Base-by-base conservation (phyloP, 2,113 vertebrate species). In the Antennarius striatus region DNA sequence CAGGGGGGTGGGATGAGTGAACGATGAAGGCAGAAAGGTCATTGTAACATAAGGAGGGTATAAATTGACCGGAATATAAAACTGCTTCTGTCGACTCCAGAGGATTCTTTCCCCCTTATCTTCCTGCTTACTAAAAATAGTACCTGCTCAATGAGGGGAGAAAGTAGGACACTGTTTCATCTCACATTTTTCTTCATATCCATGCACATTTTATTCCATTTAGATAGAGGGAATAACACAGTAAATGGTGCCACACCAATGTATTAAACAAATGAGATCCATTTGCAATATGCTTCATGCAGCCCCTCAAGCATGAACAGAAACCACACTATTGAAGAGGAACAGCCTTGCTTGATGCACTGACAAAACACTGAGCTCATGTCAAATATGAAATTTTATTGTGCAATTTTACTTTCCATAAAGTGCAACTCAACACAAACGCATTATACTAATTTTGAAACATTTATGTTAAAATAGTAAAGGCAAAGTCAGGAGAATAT, bases 101-200 rank as follows among this genome's bases (percentile, higher is more conserved):
- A 68, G 80, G 66, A 73, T 83, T 76, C 63, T 70, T 71, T 36
- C 1, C 52, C 56, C 54, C 69, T 61, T 75, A 73, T 74, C 66
- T 64, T 54, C 72, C 42, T 63, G 45, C 56, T 58, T 78, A 74
- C 82, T 89, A 86, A 81, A 89, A 84, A 86, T 89, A 88, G 79
- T 17, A 52, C 8, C 29, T 28, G 64, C 75, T 75, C 68, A 65
- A 15, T 63, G 68, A 71, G 17, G 14, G 64, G 57, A 51, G 55
- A 81, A 77, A 73, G 66, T 72, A 72, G 79, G 75, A 81, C 77
- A 65, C 17, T 17, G 45, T 53, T 77, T 57, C 65, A 67, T 60
- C 67, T 59, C 40, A 66, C 52, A 30, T 75, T 46, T 39, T 29
- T 42, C 29, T 14, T 14, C 51, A 6, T 51, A 53, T 28, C 43